phyloP scores from a whole-genome alignment of 53 echinoderm and acorn worm genomes.

The Henricia sp. region DNA sequence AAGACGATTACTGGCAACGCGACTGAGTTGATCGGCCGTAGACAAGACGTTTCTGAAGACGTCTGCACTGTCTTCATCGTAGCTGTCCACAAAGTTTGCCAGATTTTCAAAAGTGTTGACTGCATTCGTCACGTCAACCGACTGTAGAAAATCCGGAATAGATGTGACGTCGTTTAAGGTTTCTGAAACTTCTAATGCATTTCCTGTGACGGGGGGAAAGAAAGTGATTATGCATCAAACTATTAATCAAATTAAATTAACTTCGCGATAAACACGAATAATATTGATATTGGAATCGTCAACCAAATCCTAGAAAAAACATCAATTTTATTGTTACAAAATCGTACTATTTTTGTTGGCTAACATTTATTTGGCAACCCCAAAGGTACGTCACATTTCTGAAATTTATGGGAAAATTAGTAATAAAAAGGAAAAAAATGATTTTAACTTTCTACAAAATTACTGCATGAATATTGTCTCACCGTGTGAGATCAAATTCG shows the following conservation, averaged over 20 bases:
- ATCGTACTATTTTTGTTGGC: no score
- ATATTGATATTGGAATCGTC: not conserved
- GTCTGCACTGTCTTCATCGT: slow-evolving; percentile 21
- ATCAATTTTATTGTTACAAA: no score
- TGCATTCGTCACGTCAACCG: slow-evolving; percentile 59
- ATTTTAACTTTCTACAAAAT: no score
- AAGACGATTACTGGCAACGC: slow-evolving; percentile 33
- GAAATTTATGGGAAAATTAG: no score
- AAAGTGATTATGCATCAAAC: not conserved
- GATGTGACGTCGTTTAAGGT: slow-evolving; percentile 58
- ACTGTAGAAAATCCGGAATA: slow-evolving; percentile 33
- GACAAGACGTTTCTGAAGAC: slow-evolving; percentile 14
- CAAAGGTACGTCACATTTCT: no score
- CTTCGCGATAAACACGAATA: not conserved
- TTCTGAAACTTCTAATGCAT: slow-evolving; percentile 52
- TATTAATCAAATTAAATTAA: not conserved
- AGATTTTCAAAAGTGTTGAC: slow-evolving; percentile 34
- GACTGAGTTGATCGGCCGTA: slow-evolving; percentile 33
- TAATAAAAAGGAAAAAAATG: no score
- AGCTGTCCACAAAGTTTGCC: not conserved
- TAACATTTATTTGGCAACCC: no score
- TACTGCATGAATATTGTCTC: no score
- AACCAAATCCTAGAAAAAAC: not conserved
- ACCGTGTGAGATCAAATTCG: no score
- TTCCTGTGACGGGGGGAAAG: slow-evolving; percentile 39